Base-by-base conservation (phyloP, 2,797 vertebrate genomes). In the Semaprochilodus insignis region DNA sequence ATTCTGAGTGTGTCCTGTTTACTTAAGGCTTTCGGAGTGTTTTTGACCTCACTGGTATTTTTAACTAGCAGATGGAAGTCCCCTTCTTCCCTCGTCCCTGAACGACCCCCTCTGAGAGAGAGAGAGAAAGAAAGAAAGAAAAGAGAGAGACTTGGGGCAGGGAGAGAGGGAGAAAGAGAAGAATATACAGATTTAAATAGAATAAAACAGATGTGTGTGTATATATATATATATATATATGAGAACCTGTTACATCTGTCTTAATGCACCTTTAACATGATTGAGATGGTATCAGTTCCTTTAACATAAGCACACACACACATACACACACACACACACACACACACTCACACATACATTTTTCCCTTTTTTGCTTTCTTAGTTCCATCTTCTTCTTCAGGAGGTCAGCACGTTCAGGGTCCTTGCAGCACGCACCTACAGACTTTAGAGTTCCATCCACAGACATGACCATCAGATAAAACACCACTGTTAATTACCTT, bases 51-150 rank as follows among this genome's bases (percentile, higher is more conserved):
- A 83, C n/a, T 80, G 59, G 80, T 90, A 86, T 90, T 88, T 84
- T 89, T 89, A 88, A 87, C 85, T 81, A 80, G 77, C 85, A 84
- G 76, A 85, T 88, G 87, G 82, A 89, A 89, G 79, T 88, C 87
- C 89, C 87, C 85, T 78, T 78, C 74, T 44, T 10, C 10, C 74
- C 80, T 78, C 2, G 27, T 66, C 63, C 63, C 27, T 36, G 17
- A 66, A 66, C 17, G 87, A 83, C 67, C 69, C 80, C 83, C 81
- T 74, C 75, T 80, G 63, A 57, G 15, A 34, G 6, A 34, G 15
- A 34, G 15, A 34, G 78, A 69, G 75, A 78, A 31, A 31, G 31
- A 31, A 31, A 31, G 31, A 31, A 31, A 31, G 31, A 31, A 31
- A 31, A 1, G 3, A 31, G 31, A 31, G 31, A 31, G 31, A 31